These are phyloP conservation scores for Chalcosyrphus nemorum DNA, from an alignment of 2,888 invertebrate genomes.

Conservation along the genomic window DNA sequence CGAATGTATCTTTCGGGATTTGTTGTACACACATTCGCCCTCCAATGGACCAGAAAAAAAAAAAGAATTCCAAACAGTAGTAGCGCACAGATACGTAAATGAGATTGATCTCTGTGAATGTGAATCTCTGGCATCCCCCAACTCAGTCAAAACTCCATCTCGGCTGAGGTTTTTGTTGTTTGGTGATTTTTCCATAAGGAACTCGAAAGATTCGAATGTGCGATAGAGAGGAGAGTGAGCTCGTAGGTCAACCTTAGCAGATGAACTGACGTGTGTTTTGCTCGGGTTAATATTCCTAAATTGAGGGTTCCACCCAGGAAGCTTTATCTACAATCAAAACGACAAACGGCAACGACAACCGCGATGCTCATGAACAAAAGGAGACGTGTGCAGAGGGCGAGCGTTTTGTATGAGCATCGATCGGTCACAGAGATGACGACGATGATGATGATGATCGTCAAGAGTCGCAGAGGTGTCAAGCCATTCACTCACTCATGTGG, in stretches of 20 bases:
- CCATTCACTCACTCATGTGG: slow-evolving; percentile 66
- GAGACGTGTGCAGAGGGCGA: slow-evolving; percentile 17
- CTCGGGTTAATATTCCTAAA: slow-evolving; percentile 68
- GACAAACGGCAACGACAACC: neutral
- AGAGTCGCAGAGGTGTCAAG: slow-evolving; percentile 67
- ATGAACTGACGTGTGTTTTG: slow-evolving; percentile 46
- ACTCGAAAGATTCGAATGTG: slow-evolving; percentile 35
- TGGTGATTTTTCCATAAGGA: slow-evolving; percentile 48
- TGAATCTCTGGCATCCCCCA: slow-evolving; percentile 64
- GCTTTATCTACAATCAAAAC: slow-evolving; percentile 65
- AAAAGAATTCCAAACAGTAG: slow-evolving; percentile 26
- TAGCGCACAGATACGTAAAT: slow-evolving; percentile 72
- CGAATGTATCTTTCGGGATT: slow-evolving; percentile 55
- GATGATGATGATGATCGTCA: slow-evolving; percentile 50
- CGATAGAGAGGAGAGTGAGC: slow-evolving; percentile 56
- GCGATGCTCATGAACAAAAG: slow-evolving; percentile 32
- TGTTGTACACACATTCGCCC: slow-evolving; percentile 22
- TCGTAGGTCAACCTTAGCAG: slow-evolving; percentile 25
- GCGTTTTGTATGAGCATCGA: slow-evolving; percentile 43
- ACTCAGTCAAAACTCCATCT: slow-evolving; percentile 55
- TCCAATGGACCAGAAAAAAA: neutral
- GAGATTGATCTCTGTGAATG: slow-evolving; percentile 72
- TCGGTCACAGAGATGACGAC: slow-evolving; percentile 59
- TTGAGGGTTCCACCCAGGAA: slow-evolving; percentile 71
- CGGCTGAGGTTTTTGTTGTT: slow-evolving; percentile 35